Base-by-base conservation (phyloP, 2,888 invertebrate species). In the Strigamia crassipes region DNA sequence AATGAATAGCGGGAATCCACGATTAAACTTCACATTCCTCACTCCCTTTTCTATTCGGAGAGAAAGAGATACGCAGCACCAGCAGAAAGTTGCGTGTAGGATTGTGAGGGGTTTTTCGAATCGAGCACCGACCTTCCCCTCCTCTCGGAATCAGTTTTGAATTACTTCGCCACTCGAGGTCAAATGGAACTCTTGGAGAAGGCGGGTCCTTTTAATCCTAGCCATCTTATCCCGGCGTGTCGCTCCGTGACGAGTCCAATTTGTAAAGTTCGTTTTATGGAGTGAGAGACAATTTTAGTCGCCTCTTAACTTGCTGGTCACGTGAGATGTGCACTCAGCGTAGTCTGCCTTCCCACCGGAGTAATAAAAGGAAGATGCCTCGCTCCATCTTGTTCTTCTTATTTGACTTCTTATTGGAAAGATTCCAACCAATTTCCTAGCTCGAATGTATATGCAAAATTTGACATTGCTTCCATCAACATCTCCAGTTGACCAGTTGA, bases 291-390 rank as follows among this genome's bases (percentile, higher is more conserved):
- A 73, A 73, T 73, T 73, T 73, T 73, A 73, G 73, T 73, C 73
- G 73, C 73, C 73, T 73, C 73, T 73, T 73, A 73, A 73, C 73
- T 73, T 73, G 73, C 73, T 73, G 73, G 73, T 73, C 73, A 73
- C 73, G 73, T 73, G 73, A 73, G 73, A 73, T 13, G 73, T 31
- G 27, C 73, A 73, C 73, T 73, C 73, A 73, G 31, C 31, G 31
- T 73, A 73, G 73, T 73, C 73, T 73, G 27, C 73, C 31, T 73
- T 73, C 73, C 31, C 73, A 31, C 15, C 1, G 73, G 73, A 73
- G 73, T 73, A 73, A 73, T 73, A 73, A 73, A 73, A 73, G 61
- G 56, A 56, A 21, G 56, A 18, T 18, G 56, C 56, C 73, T 31
- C 23, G 73, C n/a, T 73, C 31, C 73, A 31, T 73, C 73, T 73